Evolutionary conservation across 2,113 vertebrate genomes (phyloP).

Genomic region (Etia nguti): DNA sequence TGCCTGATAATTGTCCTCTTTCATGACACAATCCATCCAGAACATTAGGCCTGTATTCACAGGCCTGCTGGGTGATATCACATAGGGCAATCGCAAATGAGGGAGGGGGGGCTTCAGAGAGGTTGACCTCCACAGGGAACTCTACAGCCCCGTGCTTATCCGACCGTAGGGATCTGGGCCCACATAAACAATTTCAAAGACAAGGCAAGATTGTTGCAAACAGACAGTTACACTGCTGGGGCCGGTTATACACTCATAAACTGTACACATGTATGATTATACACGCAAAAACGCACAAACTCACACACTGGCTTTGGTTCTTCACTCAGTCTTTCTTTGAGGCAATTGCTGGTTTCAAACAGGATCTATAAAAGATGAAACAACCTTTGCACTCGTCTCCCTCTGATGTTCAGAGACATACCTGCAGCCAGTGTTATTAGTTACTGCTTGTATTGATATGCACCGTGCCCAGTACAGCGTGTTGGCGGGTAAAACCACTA

Average conservation of each 20-base stretch:
- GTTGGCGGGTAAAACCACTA: constrained; percentile 53
- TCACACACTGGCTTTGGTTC: constrained; percentile 2
- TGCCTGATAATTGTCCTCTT: constrained; percentile 77
- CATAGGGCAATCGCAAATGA: constrained; percentile 66
- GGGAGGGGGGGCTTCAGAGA: constrained; percentile 49
- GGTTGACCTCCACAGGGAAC: constrained; percentile 65
- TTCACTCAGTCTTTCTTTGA: constrained; percentile 63
- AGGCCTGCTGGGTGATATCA: constrained; percentile 71
- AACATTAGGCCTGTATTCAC: constrained; percentile 71
- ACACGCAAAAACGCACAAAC: neutral
- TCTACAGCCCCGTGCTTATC: constrained; percentile 63
- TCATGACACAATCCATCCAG: constrained; percentile 75
- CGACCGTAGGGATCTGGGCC: constrained; percentile 60
- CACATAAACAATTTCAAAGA: constrained; percentile 73
- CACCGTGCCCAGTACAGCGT: constrained; percentile 31
- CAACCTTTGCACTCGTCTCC: constrained; percentile 66
- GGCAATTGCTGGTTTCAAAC: constrained; percentile 68
- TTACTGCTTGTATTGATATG: constrained; percentile 54
- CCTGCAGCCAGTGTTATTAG: constrained; percentile 66
- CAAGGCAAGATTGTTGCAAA: constrained; percentile 59
- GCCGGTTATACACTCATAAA: neutral
- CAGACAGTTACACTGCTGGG: constrained; percentile 37
- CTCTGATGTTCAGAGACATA: constrained; percentile 66
- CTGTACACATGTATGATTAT: neutral
- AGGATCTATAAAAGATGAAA: constrained; percentile 73